These are phyloP conservation scores for Nibea coibor DNA, from an alignment of 2,113 vertebrate genomes.

Conservation along the genomic window DNA sequence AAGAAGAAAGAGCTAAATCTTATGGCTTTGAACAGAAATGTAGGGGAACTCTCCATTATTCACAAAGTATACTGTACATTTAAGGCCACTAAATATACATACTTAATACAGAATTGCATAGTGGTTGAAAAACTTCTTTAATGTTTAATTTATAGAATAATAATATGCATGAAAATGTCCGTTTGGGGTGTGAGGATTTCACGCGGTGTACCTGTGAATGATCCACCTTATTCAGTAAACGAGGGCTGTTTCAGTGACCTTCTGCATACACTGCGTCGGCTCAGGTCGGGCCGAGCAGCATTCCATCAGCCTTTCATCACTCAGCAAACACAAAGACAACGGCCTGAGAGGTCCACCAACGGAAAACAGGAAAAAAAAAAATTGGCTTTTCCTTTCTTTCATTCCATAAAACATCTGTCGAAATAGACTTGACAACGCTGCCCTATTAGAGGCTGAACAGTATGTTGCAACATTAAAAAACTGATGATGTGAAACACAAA, in stretches of 20 bases:
- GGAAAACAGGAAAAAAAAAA: constrained; percentile 43
- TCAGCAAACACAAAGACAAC: constrained; percentile 78
- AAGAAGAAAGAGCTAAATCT: not conserved
- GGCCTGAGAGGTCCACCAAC: constrained; percentile 48
- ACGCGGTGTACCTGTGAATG: constrained; percentile 68
- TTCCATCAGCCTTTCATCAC: constrained; percentile 85
- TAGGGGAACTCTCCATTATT: constrained; percentile 4
- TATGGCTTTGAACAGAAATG: not conserved
- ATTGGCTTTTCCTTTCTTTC: constrained; percentile 25
- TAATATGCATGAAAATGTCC: not conserved
- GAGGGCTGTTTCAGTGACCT: constrained; percentile 70
- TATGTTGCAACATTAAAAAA: constrained; percentile 9
- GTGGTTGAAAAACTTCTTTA: not conserved
- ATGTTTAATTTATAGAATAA: not conserved
- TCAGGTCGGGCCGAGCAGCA: constrained; percentile 78
- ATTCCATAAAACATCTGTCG: constrained; percentile 40
- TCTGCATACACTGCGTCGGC: constrained; percentile 64
- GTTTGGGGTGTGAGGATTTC: constrained; percentile 58
- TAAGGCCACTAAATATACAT: not conserved
- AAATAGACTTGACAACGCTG: constrained; percentile 11
- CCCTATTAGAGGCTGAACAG: constrained; percentile 1
- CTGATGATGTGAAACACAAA: constrained; percentile 18
- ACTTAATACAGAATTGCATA: not conserved
- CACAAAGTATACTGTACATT: not conserved
- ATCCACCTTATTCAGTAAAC: constrained; percentile 62